Evolutionary conservation across 2,113 vertebrate genomes (phyloP), one percentile per base, ranked within the genome.

Genomic region (Archocentrus centrarchus): DNA sequence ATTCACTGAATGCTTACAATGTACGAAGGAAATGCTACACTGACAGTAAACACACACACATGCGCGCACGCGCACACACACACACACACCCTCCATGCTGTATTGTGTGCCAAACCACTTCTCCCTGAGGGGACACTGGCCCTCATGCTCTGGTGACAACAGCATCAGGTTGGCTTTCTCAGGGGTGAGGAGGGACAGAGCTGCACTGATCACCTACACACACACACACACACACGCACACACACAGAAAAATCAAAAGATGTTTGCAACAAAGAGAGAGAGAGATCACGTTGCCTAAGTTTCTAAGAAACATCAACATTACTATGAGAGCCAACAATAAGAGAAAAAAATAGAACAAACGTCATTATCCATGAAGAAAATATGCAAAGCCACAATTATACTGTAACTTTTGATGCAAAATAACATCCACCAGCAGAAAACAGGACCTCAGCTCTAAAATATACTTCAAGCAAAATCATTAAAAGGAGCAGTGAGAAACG

Each of bases 101-200:
- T 99, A 99, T 37, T 97, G 97, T 1, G 98, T 99, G 61, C 98
- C 98, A 95, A 99, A 99, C 98, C 98, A 99, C 92, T 96, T 97
- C 95, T 99, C 98, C 86, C 95, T 96, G 20, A 97, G 96, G 59
- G 95, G 93, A 93, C 98, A 99, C 64, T 92, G 97, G 91, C 97
- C 98, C 90, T 99, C 97, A 2, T 99, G 97, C 92, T 97, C 96
- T 86, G 98, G 98, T 79, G 98, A 99, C 79, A 99, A 91, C 80
- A 99, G 91, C 94, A 99, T 96, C 14, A 99, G 94, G 92, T 99
- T 99, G 85, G 97, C 97, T 92, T 94, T 97, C 85, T 97, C 96
- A 50, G 98, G 98, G 84, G 95, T 96, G 78, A 99, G 96, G 84
- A 96, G 96, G 88, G 94, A 94, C 90, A 98, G 95, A 55, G 97